A percentile compares a stretch with the other conserved stretches of the same genome.
Evolutionary conservation across 2,888 invertebrate species (phyloP).

Genomic region (Tribolium freemani): DNA sequence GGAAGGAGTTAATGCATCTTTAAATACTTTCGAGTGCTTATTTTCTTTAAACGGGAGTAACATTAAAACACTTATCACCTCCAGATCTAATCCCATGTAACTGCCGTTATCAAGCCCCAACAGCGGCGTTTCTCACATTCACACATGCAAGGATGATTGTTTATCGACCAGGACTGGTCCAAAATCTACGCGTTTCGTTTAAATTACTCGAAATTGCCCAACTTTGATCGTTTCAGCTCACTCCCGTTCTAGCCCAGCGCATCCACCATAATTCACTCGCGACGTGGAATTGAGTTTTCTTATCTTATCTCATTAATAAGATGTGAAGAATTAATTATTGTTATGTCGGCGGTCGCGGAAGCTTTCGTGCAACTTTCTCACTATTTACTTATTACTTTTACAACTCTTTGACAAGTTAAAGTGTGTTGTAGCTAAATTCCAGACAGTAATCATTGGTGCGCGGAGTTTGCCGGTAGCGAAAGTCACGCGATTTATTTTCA

Average conservation of each 20-base stretch:
- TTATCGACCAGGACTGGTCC: conserved; percentile 51
- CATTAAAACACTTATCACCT: background rate
- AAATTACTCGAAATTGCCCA: conserved; percentile 40
- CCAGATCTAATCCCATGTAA: background rate
- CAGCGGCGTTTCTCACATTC: conserved; percentile 46
- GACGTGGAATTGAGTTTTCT: background rate
- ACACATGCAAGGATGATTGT: conserved; percentile 58
- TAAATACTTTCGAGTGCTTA: too few species aligned
- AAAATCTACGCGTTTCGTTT: conserved; percentile 4
- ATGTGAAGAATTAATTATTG: conserved; percentile 32
- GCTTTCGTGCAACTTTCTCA: conserved; percentile 41
- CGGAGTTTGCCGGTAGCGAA: conserved; percentile 30
- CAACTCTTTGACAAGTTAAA: conserved; percentile 42
- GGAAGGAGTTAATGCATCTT: too few species aligned
- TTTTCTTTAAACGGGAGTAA: background rate
- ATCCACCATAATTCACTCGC: conserved; percentile 15
- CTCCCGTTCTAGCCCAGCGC: conserved; percentile 13
- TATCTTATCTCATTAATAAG: background rate
- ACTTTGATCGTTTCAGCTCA: conserved; percentile 30
- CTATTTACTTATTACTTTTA: conserved; percentile 46
- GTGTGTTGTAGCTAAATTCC: conserved; percentile 42
- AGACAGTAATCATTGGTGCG: conserved; percentile 40
- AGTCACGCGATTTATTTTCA: conserved; percentile 35
- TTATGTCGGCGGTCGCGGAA: conserved; percentile 15
- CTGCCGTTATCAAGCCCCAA: conserved; percentile 18